Base-by-base conservation (phyloP, 2,113 vertebrate genomes). In the Cephalopterus ornatus region DNA sequence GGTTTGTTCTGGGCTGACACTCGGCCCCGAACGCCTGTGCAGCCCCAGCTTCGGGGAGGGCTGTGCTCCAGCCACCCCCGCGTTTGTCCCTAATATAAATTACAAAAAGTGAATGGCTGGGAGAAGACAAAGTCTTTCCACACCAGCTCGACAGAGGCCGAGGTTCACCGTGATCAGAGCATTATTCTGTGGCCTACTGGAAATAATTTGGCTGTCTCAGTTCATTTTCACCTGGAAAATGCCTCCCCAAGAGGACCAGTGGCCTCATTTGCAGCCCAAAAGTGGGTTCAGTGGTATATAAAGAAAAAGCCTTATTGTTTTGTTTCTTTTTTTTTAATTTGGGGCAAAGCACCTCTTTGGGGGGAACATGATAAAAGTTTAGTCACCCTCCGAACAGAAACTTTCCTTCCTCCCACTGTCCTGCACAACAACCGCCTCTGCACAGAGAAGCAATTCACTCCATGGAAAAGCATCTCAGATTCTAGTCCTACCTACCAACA, bases 191-290 rank as follows among this genome's bases (percentile, higher is more conserved):
- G 91, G 84, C 92, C 84, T 94, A 92, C 94, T 95, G 94, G 94
- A 96, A 94, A 94, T 88, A 67, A 94, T 94, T 92, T 88, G 75
- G 63, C 92, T 89, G 55, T 86, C 95, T 90, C 63, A 33, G 89
- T 49, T 87, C 74, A 74, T 92, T 96, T 94, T 63, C 92, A 94
- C 85, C 72, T 56, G 90, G 82, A 56, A 88, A 95, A 92, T 2
- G 18, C 59, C 89, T 79, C 91, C 91, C 91, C 66, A 18, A 33
- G 89, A 93, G 91, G 59, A 80, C 5, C 39, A 5, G 83, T 6
- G 70, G 83, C 86, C 89, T 91, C 5, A 2, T 63, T 73, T 30
- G 85, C 94, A 65, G 83, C 2, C 47, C 86, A 47, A 47, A 61
- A 81, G 41, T 22, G 84, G 55, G 52, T 74, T 89, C 44, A 14